These are phyloP conservation scores for Garrulus glandarius DNA, from an alignment of 2,797 vertebrate species.

Conservation along the genomic window DNA sequence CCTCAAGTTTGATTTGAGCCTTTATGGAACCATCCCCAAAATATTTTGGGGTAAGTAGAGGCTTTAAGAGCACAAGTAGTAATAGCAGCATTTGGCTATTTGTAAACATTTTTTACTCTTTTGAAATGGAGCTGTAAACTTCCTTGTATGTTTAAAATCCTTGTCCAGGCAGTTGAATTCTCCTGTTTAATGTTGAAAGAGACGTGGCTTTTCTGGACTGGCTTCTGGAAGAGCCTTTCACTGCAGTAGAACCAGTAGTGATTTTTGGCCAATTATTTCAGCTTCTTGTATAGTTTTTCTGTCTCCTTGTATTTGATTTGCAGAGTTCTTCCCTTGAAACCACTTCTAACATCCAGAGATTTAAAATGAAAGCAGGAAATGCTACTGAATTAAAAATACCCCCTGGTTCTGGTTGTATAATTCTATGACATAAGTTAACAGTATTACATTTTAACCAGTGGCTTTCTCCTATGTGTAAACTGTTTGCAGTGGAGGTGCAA, in stretches of 20 bases:
- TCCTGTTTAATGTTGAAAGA: background rate
- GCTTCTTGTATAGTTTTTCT: background rate
- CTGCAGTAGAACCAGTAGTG: background rate
- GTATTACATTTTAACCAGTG: background rate
- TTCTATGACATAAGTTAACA: background rate
- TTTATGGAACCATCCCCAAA: background rate
- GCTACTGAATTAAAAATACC: background rate
- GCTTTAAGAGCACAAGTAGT: background rate
- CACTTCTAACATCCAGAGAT: background rate
- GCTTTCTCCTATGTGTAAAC: background rate
- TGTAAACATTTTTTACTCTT: background rate
- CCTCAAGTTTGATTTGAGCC: background rate
- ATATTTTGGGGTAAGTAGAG: background rate
- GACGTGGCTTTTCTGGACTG: background rate
- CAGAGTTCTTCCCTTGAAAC: background rate
- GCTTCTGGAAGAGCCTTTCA: background rate
- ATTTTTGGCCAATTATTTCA: background rate
- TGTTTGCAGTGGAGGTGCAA: background rate
- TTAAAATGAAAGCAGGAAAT: background rate
- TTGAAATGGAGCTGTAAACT: background rate
- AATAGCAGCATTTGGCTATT: background rate
- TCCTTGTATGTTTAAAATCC: background rate
- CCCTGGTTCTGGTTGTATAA: background rate
- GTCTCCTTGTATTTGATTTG: background rate
- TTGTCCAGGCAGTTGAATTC: background rate